Conservation (phyloP, 2,888 invertebrate species). For the Melieria crassipennis region DNA sequence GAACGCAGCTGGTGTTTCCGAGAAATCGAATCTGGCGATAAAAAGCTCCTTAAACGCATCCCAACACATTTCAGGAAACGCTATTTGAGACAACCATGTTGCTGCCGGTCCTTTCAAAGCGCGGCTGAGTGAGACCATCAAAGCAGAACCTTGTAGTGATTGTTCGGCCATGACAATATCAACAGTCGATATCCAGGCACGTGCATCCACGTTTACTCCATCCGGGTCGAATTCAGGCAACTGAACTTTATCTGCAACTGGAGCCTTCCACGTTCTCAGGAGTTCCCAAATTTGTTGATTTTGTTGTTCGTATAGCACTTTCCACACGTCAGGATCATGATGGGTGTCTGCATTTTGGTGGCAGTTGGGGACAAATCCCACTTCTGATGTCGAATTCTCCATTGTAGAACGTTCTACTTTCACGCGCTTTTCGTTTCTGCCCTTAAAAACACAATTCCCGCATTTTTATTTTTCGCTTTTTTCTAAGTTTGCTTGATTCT, state of each 20-base stretch:
- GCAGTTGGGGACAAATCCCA: background rate
- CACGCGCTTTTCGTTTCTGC: no score
- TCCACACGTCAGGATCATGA: background rate
- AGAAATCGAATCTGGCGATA: conserved; percentile 15
- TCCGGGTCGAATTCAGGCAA: conserved; percentile 19
- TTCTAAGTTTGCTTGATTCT: no score
- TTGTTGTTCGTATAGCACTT: conserved; percentile 13
- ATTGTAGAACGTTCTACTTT: background rate
- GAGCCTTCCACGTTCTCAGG: background rate
- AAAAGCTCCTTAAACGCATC: conserved; percentile 25
- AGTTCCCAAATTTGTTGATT: conserved; percentile 15
- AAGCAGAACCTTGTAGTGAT: background rate
- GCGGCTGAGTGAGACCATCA: conserved; percentile 22
- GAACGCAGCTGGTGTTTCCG: conserved; percentile 4
- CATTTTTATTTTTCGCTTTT: no score
- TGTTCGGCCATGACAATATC: conserved; percentile 17
- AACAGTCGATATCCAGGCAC: conserved; percentile 15
- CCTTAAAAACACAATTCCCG: no score
- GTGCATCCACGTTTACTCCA: conserved; percentile 11
- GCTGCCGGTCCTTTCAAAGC: conserved; percentile 26
- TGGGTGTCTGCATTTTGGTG: no score
- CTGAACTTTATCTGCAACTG: background rate
- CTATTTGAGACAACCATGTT: conserved; percentile 26
- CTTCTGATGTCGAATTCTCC: conserved; percentile 8
- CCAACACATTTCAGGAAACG: conserved; percentile 26